Evolutionary conservation across 2,888 invertebrate species (phyloP).

Genomic region (Gnatocerus cornutus): DNA sequence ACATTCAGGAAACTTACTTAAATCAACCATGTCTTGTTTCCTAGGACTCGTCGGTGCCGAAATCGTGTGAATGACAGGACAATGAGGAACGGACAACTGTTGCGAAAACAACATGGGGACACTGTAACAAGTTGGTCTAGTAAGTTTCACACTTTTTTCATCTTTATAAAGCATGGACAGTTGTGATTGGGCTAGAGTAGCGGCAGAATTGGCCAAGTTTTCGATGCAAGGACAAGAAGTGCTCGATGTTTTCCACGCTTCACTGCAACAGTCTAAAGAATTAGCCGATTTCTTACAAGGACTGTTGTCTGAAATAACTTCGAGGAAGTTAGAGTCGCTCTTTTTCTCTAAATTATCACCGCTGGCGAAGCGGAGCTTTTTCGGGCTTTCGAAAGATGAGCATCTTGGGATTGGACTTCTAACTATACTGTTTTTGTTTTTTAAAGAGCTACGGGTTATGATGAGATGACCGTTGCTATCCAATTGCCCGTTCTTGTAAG

Average conservation of each 20-base stretch:
- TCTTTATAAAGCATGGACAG: conserved; percentile 62
- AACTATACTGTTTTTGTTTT: conserved; percentile 77
- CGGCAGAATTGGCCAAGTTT: conserved; percentile 70
- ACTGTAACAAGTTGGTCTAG: conserved; percentile 62
- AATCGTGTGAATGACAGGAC: conserved; percentile 59
- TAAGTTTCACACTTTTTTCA: conserved; percentile 51
- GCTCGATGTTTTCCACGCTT: conserved; percentile 72
- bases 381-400: conserved; percentile 88
- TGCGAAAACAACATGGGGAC: conserved; percentile 65
- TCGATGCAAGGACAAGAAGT: conserved; percentile 85
- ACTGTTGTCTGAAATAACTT: conserved; percentile 77
- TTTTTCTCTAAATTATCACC: conserved; percentile 66
- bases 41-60: conserved; percentile 67
- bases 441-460: conserved; percentile 79
- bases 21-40: conserved; percentile 55
- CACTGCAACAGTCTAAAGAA: conserved; percentile 72
- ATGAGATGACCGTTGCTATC: conserved; percentile 63
- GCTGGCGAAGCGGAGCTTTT: conserved; percentile 78
- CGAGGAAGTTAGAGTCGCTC: conserved; percentile 71
- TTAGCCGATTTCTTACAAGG: conserved; percentile 73
- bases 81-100: conserved; percentile 61
- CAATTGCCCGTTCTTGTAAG: conserved; percentile 57
- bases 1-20: conserved; percentile 61
- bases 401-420: conserved; percentile 77
- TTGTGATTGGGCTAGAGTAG: conserved; percentile 66